These are phyloP conservation scores for Muscicapa striata DNA, from an alignment of 2,797 vertebrate genomes.

Conservation along the genomic window DNA sequence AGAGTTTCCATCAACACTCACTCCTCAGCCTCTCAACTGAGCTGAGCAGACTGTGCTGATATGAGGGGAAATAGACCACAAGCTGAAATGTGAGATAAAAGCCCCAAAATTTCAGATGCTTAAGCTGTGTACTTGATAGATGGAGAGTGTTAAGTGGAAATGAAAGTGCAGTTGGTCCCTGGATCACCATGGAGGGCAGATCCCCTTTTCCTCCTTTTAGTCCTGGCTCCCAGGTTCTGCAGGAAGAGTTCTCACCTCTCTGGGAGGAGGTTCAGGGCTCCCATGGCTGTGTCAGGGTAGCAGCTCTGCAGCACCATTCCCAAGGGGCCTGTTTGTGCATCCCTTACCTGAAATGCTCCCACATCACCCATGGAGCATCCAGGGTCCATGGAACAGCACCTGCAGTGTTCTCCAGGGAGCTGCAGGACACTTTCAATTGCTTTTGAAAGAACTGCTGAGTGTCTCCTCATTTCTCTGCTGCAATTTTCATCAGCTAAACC, in stretches of 20 bases:
- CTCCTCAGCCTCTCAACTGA: background rate
- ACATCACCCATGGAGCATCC: background rate
- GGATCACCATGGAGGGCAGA: background rate
- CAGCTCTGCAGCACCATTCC: accelerated
- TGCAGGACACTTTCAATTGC: background rate
- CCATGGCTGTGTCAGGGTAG: background rate
- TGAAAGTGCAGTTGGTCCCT: background rate
- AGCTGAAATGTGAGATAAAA: background rate
- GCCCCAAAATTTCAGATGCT: background rate
- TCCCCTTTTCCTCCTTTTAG: background rate
- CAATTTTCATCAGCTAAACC: background rate
- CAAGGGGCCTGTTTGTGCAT: background rate
- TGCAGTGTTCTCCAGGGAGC: background rate
- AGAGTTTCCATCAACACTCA: background rate
- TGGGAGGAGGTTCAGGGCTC: background rate
- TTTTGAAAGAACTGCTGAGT: background rate
- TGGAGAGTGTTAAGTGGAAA: background rate
- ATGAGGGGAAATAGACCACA: background rate
- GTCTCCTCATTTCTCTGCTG: background rate
- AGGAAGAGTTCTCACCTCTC: background rate
- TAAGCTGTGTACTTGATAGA: background rate
- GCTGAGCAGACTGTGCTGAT: background rate
- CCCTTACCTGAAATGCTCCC: background rate
- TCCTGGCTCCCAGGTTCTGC: background rate
- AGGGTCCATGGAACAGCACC: background rate